Evolutionary conservation across 2,113 vertebrate species (phyloP).

Genomic region (Cryptomyrus ogoouensis): DNA sequence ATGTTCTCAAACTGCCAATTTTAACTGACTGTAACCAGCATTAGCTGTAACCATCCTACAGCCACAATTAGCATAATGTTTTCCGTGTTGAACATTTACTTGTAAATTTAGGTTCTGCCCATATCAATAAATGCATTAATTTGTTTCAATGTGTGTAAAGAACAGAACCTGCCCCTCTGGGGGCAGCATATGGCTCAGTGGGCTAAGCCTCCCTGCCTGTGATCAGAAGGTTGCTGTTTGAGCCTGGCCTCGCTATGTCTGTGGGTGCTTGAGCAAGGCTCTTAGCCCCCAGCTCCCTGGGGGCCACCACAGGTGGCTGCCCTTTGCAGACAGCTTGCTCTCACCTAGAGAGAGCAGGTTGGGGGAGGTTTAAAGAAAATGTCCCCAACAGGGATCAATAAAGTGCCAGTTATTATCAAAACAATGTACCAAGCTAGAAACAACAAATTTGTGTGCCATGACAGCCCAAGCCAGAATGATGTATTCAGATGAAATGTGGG

Average conservation of each 20-base stretch:
- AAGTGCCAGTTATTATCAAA: neutral
- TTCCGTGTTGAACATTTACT: neutral
- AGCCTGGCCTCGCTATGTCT: too few relatives aligned
- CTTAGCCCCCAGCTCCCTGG: too few relatives aligned
- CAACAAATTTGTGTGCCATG: neutral
- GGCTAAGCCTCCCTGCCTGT: too few relatives aligned
- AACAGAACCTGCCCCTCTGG: neutral
- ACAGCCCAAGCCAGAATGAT: neutral
- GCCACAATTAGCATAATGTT: neutral
- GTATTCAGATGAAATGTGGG: neutral
- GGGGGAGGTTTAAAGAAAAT: too few relatives aligned
- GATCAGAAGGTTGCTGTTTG: too few relatives aligned
- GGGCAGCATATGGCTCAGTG: too few relatives aligned
- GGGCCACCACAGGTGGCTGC: too few relatives aligned
- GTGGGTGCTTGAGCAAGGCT: too few relatives aligned
- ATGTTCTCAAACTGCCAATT: neutral
- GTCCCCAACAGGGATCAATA: too few relatives aligned
- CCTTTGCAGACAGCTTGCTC: too few relatives aligned
- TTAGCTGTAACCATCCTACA: neutral
- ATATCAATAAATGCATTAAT: neutral
- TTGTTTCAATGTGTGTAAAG: neutral
- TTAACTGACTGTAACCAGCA: neutral
- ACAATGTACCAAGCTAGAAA: neutral
- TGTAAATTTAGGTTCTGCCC: neutral
- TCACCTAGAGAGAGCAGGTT: too few relatives aligned